A percentile compares a stretch with the other conserved stretches of the same genome.
phyloP scores from a whole-genome alignment of 2,888 invertebrate species.

The Scrobipalpa atriplicella region DNA sequence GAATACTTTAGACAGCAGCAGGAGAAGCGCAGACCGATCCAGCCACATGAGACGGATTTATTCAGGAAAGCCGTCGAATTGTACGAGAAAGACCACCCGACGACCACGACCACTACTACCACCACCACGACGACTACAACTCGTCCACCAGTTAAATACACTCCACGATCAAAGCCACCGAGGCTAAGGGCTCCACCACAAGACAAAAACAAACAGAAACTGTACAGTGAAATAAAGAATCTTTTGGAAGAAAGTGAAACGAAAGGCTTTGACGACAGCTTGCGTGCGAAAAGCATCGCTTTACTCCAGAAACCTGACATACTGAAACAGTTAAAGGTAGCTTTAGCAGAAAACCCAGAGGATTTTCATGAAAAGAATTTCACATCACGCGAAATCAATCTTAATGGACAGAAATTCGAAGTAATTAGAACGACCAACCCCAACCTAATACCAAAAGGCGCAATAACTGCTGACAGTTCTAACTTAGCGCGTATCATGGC shows the following conservation, averaged over 20 bases:
- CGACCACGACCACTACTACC: constrained; percentile 86
- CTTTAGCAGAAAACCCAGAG: constrained; percentile 86
- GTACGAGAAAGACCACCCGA: constrained; percentile 87
- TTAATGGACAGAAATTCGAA: constrained; percentile 90
- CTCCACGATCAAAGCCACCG: constrained; percentile 58
- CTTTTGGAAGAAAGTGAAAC: constrained; percentile 82
- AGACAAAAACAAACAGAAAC: constrained; percentile 81
- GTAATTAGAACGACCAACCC: constrained; percentile 88
- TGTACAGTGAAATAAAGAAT: constrained; percentile 82
- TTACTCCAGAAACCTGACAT: constrained; percentile 87
- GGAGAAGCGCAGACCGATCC: constrained; percentile 76
- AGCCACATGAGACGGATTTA: constrained; percentile 85
- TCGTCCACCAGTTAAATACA: constrained; percentile 58
- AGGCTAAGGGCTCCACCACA: constrained; percentile 72
- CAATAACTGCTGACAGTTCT: constrained; percentile 75
- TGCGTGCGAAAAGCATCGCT: constrained; percentile 79
- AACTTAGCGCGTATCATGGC: constrained; percentile 69
- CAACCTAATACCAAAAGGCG: constrained; percentile 84
- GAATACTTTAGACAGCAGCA: constrained; percentile 66
- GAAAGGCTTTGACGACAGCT: constrained; percentile 77
- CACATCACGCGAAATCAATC: constrained; percentile 87
- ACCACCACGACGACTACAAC: constrained; percentile 84
- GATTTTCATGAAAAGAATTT: constrained; percentile 86
- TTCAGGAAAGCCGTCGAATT: constrained; percentile 86
- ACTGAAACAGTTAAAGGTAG: constrained; percentile 88